Percentiles rank a stretch among this genome's conserved stretches.
Conservation (phyloP, 92 coral and sea anemone species). For the Phenganax stokvisi region DNA sequence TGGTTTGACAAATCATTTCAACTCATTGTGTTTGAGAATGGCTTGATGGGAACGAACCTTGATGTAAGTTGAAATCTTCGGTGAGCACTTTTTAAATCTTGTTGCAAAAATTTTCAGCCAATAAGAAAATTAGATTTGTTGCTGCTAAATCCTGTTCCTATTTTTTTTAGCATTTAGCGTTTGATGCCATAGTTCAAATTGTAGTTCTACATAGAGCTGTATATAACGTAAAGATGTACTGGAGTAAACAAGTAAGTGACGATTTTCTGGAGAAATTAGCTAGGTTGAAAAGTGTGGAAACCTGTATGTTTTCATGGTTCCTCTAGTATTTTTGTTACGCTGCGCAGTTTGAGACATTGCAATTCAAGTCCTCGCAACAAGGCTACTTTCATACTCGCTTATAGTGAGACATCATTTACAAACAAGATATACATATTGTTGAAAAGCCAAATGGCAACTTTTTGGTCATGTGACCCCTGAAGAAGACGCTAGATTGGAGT, state of each 20-base stretch:
- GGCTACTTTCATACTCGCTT: no score
- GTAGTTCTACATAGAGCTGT: slow-evolving; percentile 42
- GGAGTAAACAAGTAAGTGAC: slow-evolving; percentile 56
- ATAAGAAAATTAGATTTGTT: not conserved
- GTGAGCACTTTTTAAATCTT: not conserved
- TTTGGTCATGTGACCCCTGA: no score
- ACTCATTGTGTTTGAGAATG: slow-evolving; percentile 59
- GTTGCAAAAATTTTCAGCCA: not conserved
- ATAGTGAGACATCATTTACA: no score
- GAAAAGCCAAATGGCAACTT: no score
- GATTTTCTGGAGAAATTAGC: not conserved
- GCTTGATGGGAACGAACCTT: slow-evolving; percentile 58
- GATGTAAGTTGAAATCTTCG: slow-evolving; percentile 58
- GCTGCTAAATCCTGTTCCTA: not conserved
- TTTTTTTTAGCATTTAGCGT: slow-evolving; percentile 67
- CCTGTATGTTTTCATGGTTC: no score
- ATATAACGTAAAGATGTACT: slow-evolving; percentile 10
- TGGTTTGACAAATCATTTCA: slow-evolving; percentile 89
- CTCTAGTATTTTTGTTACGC: no score
- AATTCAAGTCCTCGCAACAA: no score
- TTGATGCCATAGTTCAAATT: slow-evolving; percentile 62
- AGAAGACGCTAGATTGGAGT: no score
- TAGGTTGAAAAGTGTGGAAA: not conserved
- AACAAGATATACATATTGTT: no score
- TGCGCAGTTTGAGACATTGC: no score